These are phyloP conservation scores for Chrysopa pallens DNA, from an alignment of 1,140 invertebrate species.

Conservation along the genomic window DNA sequence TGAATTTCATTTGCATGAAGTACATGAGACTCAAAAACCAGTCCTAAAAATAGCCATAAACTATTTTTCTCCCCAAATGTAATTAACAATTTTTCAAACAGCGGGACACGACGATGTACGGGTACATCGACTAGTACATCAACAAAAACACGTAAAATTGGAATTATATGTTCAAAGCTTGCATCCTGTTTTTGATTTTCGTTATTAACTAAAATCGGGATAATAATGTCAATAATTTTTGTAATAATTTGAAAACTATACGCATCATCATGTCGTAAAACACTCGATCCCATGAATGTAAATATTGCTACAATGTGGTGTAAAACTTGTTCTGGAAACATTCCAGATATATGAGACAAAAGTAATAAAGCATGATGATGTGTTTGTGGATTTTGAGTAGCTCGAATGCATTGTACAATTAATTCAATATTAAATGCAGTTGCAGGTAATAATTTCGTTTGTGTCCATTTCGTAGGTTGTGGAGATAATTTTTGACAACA, in stretches of 20 bases:
- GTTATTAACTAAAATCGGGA: conserved; percentile 58
- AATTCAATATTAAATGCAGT: conserved; percentile 58
- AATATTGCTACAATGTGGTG: conserved; percentile 90
- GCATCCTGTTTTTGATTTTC: conserved; percentile 28
- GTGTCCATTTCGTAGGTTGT: conserved; percentile 19
- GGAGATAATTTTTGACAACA: conserved; percentile 36
- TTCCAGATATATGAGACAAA: conserved; percentile 51
- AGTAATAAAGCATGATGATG: conserved; percentile 79
- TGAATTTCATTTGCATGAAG: conserved; percentile 27
- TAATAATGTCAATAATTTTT: conserved; percentile 75
- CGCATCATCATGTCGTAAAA: conserved; percentile 77
- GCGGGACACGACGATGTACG: conserved; percentile 58
- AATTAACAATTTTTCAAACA: conserved; percentile 63
- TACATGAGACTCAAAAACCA: conserved; percentile 50
- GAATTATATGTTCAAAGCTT: conserved; percentile 28
- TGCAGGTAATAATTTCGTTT: conserved; percentile 28
- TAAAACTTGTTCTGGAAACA: conserved; percentile 65
- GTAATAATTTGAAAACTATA: conserved; percentile 88
- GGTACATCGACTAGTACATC: conserved; percentile 79
- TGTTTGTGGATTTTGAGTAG: conserved; percentile 81
- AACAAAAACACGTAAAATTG: conserved; percentile 74
- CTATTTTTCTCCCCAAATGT: conserved; percentile 49
- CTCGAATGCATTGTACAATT: conserved; percentile 73
- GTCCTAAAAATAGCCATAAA: conserved; percentile 57
- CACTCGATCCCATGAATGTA: conserved; percentile 84